phyloP scores from a whole-genome alignment of 2,888 invertebrate species.

The Melanostoma mellinum region DNA sequence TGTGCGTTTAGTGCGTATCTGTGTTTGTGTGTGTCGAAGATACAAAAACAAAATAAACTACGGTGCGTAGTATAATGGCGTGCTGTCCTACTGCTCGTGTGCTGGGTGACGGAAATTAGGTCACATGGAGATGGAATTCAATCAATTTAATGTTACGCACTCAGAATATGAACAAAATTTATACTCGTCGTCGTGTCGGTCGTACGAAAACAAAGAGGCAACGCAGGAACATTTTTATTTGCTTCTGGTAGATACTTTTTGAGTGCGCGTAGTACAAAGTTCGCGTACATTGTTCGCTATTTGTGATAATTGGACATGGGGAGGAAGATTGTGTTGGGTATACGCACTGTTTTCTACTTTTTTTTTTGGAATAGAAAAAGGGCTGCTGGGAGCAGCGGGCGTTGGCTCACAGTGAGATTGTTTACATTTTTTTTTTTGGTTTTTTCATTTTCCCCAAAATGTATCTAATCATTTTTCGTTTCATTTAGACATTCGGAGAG shows the following conservation, averaged over 20 bases:
- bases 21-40: conserved; percentile 11
- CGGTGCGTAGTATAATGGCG: conserved; percentile 23
- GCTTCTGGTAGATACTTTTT: conserved; percentile 7
- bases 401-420: conserved; percentile 61
- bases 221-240: conserved; percentile 28
- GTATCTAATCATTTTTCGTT: not conserved
- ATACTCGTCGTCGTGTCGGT: not conserved
- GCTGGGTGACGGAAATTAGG: conserved; percentile 68
- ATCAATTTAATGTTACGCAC: conserved; percentile 72
- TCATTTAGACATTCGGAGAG: not conserved
- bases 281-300: conserved; percentile 26
- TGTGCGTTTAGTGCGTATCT: too few species aligned
- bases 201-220: conserved; percentile 9
- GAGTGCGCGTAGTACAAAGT: conserved; percentile 22
- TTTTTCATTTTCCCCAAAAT: not conserved
- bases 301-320: conserved; percentile 30
- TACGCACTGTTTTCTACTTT: not conserved
- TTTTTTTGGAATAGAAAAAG: conserved; percentile 9
- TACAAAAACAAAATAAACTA: conserved; percentile 17
- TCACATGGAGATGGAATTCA: conserved; percentile 67
- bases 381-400: conserved; percentile 45
- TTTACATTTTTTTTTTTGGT: conserved; percentile 48
- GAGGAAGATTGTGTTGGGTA: conserved; percentile 25
- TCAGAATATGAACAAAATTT: conserved; percentile 49
- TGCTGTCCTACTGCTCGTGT: conserved; percentile 30